Evolutionary conservation across 2,113 vertebrate species (phyloP), one percentile per base, ranked within the genome.

Genomic region (Ovibos moschatus): DNA sequence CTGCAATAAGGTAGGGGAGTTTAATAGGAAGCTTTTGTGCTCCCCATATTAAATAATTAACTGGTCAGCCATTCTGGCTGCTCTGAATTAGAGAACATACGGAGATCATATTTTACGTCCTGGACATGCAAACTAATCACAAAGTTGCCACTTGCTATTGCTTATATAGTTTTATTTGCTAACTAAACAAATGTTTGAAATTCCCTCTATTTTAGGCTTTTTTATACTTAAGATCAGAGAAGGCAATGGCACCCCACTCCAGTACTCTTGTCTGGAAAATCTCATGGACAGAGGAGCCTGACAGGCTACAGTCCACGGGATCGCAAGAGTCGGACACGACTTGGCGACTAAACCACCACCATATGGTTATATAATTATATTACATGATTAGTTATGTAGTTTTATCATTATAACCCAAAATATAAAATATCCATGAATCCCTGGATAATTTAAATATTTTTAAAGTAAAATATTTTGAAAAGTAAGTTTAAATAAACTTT

Each of bases 31-130:
- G 28, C 84, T 87, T 87, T 50, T 12, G 3, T 50, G 79, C 23
- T 94, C n/a, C 55, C 11, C 60, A 8, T 87, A 81, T 89, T 95
- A 91, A 91, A 67, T 93, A 96, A 92, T 84, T 89, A 97, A 85
- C 83, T 95, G 74, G 25, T 90, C 21, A 89, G 51, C 79, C 91
- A 19, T 91, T 74, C 30, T 94, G 64, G 45, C 43, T 51, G 11
- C 60, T 89, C 40, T 92, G 53, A 85, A 40, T 62, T 96, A 78
- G 50, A 43, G 19, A 83, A 36, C 30, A 43, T 83, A 83, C 21
- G 88, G 58, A 95, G 43, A 30, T 96, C 55, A 76, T 89, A 25
- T 83, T 96, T 96, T 94, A 87, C 84, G 40, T 84, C 47, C 74
- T 28, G 64, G 40, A 88, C 53, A 90, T 87, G 47, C 47, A 96